Conservation (phyloP, 2,888 invertebrate species). For the Diloba caeruleocephala region DNA sequence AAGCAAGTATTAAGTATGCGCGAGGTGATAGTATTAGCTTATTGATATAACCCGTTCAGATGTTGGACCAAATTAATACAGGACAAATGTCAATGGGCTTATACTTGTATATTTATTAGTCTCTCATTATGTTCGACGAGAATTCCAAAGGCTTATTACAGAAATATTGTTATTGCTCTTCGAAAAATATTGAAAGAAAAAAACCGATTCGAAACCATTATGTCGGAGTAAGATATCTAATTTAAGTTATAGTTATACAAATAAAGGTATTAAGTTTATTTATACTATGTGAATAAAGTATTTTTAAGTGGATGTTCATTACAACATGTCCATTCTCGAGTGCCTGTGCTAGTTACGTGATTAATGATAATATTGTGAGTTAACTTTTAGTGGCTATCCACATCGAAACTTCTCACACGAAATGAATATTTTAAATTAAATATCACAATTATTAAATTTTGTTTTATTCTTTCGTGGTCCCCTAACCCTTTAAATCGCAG, state of each 20-base stretch:
- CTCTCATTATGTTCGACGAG: conserved; percentile 42
- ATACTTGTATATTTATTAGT: conserved; percentile 45
- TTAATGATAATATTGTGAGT: conserved; percentile 58
- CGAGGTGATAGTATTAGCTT: conserved; percentile 64
- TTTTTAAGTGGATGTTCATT: conserved; percentile 49
- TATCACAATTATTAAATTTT: conserved; percentile 48
- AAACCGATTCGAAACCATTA: conserved; percentile 45
- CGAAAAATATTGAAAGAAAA: conserved; percentile 36
- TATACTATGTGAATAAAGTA: conserved; percentile 65
- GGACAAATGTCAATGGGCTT: conserved; percentile 61
- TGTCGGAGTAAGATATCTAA: conserved; percentile 54
- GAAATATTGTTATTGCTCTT: conserved; percentile 44
- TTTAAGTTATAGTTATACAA: conserved; percentile 55
- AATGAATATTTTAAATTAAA: conserved; percentile 72
- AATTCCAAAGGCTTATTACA: conserved; percentile 52
- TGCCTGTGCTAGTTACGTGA: conserved; percentile 67
- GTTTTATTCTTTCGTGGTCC: conserved; percentile 19
- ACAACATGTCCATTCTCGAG: conserved; percentile 65
- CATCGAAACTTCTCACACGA: conserved; percentile 60
- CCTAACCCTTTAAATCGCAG: not conserved
- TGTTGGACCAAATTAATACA: conserved; percentile 50
- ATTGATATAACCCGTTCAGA: conserved; percentile 60
- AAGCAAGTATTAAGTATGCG: conserved; percentile 35
- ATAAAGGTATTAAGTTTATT: conserved; percentile 65
- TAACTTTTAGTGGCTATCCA: conserved; percentile 51